Percentiles rank a stretch among this genome's conserved stretches.
phyloP scores from a whole-genome alignment of 1,140 invertebrate species.

The Eurosta solidaginis region DNA sequence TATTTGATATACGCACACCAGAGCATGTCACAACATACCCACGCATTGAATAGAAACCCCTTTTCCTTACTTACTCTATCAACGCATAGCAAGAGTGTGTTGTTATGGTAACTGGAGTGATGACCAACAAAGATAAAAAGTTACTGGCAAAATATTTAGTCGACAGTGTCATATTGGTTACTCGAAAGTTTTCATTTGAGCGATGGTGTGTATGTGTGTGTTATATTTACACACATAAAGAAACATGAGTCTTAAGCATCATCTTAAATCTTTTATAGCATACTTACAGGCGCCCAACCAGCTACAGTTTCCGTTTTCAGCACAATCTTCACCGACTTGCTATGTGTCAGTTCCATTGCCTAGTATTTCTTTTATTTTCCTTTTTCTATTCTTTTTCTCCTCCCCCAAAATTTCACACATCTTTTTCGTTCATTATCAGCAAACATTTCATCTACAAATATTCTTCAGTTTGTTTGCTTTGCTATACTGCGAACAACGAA shows the following conservation, averaged over 20 bases:
- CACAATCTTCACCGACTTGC: too few relatives aligned
- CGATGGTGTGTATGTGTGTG: too few relatives aligned
- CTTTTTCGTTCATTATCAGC: not conserved
- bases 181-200: not conserved
- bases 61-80: too few relatives aligned
- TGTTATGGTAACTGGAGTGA: not conserved
- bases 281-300: too few relatives aligned
- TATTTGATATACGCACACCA: not conserved
- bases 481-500: constrained; percentile 9
- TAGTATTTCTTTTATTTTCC: too few relatives aligned
- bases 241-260: too few relatives aligned
- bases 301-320: too few relatives aligned
- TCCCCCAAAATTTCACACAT: not conserved
- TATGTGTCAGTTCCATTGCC: too few relatives aligned
- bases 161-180: constrained; percentile 1
- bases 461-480: constrained; percentile 11
- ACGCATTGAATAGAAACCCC: not conserved
- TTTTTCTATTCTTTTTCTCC: too few relatives aligned
- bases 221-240: not conserved
- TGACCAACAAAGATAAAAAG: not conserved
- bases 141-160: constrained; percentile 3
- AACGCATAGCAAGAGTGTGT: too few relatives aligned
- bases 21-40: too few relatives aligned
- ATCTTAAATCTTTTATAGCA: too few relatives aligned
- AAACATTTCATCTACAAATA: not conserved